Evolutionary conservation across 2,888 invertebrate genomes (phyloP).

Genomic region (Paralinhomoeus sp.): DNA sequence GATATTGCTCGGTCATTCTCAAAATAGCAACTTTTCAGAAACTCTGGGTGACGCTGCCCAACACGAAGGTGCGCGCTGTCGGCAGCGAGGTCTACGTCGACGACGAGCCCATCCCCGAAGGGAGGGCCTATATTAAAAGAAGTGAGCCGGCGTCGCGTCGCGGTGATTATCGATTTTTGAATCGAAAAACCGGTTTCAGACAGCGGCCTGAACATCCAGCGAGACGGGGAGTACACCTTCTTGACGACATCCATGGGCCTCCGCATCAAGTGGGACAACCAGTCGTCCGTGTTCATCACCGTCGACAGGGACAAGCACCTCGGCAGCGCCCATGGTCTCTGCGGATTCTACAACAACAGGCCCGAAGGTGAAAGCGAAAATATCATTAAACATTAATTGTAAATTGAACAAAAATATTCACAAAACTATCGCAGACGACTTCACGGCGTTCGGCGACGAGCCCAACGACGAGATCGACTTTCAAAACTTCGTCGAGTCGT

Average conservation of each 20-base stretch:
- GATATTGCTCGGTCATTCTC: too few relatives aligned
- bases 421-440: slow-evolving; percentile 2
- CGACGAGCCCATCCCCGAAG: not conserved
- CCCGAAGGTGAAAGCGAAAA: slow-evolving; percentile 1
- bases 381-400: too few relatives aligned
- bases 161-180: too few relatives aligned
- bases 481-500: slow-evolving; percentile 3
- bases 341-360: slow-evolving; percentile 5
- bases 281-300: slow-evolving; percentile 1
- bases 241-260: slow-evolving; percentile 5
- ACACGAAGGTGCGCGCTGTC: not conserved
- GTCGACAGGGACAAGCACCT: slow-evolving; percentile 1
- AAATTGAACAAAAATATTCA: not conserved
- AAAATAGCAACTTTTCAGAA: not conserved
- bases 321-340: slow-evolving; percentile 3
- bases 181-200: slow-evolving; percentile 3
- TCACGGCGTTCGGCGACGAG: slow-evolving; percentile 3
- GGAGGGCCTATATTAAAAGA: too few relatives aligned
- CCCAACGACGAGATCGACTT: slow-evolving; percentile 1
- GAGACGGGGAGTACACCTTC: slow-evolving; percentile 3
- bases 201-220: slow-evolving; percentile 3
- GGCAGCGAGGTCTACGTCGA: not conserved
- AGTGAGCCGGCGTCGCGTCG: too few relatives aligned
- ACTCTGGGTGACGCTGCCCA: not conserved
- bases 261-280: slow-evolving; percentile 6